A percentile compares a stretch with the other conserved stretches of the same genome.
These are phyloP conservation scores for Odontamblyopus lacepedii DNA, from an alignment of 2,797 vertebrate species.

Conservation along the genomic window DNA sequence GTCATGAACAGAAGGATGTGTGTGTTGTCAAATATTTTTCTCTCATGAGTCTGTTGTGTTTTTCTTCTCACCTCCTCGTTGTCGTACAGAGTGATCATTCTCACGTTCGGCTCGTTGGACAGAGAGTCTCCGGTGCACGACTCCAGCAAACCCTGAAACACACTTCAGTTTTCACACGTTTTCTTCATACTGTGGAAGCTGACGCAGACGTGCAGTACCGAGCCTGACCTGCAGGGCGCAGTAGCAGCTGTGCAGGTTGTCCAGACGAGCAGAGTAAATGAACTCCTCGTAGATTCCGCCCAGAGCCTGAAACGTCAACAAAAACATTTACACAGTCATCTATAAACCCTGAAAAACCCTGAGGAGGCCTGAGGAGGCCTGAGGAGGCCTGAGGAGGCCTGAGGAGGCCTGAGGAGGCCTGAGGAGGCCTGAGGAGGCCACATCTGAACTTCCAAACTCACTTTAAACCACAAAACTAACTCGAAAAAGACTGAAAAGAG, in stretches of 20 bases:
- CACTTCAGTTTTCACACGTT: not conserved
- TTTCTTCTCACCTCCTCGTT: constrained; percentile 87
- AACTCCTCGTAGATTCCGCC: constrained; percentile 93
- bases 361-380: too few relatives aligned
- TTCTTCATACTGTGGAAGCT: not conserved
- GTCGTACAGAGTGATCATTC: constrained; percentile 91
- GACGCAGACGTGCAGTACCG: not conserved
- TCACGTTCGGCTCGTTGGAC: constrained; percentile 83
- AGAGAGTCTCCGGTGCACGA: constrained; percentile 83
- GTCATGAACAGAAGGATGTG: too few relatives aligned
- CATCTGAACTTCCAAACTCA: too few relatives aligned
- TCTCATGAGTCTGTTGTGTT: too few relatives aligned
- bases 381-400: too few relatives aligned
- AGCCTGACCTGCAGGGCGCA: constrained; percentile 88
- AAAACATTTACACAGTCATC: not conserved
- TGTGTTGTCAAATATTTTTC: too few relatives aligned
- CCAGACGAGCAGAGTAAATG: constrained; percentile 92
- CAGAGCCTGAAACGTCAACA: constrained; percentile 72
- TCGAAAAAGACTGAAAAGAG: too few relatives aligned
- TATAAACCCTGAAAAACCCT: too few relatives aligned
- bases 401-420: too few relatives aligned
- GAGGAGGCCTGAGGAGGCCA: too few relatives aligned
- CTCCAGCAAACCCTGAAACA: constrained; percentile 84
- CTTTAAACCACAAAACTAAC: too few relatives aligned
- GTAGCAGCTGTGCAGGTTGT: constrained; percentile 98